These are phyloP conservation scores for Spialia ferax DNA, from an alignment of 2,888 invertebrate genomes.

Conservation along the genomic window DNA sequence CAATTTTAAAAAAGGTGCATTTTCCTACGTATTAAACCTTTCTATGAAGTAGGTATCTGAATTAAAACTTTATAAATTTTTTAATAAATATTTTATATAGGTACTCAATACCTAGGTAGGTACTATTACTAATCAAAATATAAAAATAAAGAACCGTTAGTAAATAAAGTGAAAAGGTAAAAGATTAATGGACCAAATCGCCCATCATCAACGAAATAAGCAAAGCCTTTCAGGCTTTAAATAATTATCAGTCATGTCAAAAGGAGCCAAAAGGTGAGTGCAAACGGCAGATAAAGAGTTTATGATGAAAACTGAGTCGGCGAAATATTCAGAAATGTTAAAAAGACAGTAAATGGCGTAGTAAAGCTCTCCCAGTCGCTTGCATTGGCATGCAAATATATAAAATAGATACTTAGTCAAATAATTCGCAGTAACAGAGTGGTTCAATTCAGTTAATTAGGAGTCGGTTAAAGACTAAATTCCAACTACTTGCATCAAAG, in stretches of 20 bases:
- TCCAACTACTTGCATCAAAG: too few species aligned
- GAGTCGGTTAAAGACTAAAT: too few species aligned
- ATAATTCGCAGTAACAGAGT: not conserved
- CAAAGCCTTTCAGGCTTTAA: conserved; percentile 29
- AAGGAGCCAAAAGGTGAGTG: conserved; percentile 20
- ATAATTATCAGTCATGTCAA: conserved; percentile 27
- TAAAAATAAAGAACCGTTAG: conserved; percentile 49
- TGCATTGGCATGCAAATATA: not conserved
- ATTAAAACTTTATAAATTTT: too few species aligned
- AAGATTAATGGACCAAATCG: conserved; percentile 35
- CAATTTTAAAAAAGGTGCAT: too few species aligned
- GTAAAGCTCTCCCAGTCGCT: not conserved
- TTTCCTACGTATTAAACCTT: too few species aligned
- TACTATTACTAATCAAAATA: conserved; percentile 8
- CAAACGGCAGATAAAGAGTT: conserved; percentile 32
- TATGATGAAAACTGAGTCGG: conserved; percentile 9
- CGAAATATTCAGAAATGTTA: not conserved
- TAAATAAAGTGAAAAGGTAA: conserved; percentile 20
- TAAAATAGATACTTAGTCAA: not conserved
- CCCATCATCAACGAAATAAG: conserved; percentile 32
- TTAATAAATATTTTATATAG: too few species aligned
- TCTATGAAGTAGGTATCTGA: too few species aligned
- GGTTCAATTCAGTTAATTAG: too few species aligned
- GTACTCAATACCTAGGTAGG: too few species aligned
- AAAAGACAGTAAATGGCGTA: not conserved